Percentiles rank a stretch among this genome's conserved stretches.
Conservation (phyloP, 2,888 invertebrate genomes). For the Spicauda simplicius region DNA sequence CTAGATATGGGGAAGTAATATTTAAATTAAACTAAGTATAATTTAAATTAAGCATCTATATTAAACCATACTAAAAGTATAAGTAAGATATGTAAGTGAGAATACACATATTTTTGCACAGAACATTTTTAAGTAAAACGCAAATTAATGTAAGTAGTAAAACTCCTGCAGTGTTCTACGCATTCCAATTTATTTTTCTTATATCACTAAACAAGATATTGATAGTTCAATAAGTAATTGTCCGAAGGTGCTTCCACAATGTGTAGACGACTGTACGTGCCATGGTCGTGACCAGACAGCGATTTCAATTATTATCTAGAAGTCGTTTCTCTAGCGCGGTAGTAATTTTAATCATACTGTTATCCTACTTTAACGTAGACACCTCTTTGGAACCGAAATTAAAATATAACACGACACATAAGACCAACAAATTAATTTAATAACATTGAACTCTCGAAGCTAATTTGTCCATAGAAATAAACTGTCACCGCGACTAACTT, state of each 20-base stretch:
- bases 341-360: constrained; percentile 74
- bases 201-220: no score
- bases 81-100: no score
- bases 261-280: constrained; percentile 56
- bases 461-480: constrained; percentile 35
- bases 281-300: constrained; percentile 80
- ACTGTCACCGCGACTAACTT: constrained; percentile 40
- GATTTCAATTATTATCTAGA: constrained; percentile 83
- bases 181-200: no score
- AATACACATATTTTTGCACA: no score
- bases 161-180: no score
- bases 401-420: constrained; percentile 9
- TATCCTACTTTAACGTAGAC: constrained; percentile 64
- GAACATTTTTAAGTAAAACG: no score
- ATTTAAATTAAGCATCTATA: no score
- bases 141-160: no score
- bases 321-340: constrained; percentile 71
- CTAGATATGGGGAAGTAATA: no score
- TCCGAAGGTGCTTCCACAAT: background rate
- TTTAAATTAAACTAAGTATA: no score
- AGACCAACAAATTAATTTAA: constrained; percentile 1
- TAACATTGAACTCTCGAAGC: constrained; percentile 3
- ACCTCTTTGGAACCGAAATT: constrained; percentile 25
- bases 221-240: background rate
- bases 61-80: no score